phyloP scores from a whole-genome alignment of 2,888 invertebrate genomes.

The Camptogramma bilineatum region DNA sequence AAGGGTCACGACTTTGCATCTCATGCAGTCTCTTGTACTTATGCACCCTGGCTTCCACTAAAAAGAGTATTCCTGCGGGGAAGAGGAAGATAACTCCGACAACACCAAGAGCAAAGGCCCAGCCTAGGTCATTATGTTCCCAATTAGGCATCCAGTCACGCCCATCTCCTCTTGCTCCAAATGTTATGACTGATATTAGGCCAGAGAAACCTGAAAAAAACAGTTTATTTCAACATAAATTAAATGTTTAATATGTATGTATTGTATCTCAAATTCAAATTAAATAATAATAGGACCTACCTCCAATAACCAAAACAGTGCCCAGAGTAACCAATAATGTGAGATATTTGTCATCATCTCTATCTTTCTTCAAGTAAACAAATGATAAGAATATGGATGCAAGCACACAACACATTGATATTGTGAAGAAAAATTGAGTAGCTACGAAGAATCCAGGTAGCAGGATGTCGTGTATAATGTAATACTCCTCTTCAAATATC shows the following conservation, averaged over 20 bases:
- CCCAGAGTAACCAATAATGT: constrained; percentile 91
- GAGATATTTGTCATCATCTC: constrained; percentile 91
- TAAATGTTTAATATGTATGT: too few species aligned
- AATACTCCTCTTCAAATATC: constrained; percentile 98
- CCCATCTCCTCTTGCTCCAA: constrained; percentile 95
- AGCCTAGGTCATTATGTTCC: constrained; percentile 97
- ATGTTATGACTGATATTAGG: constrained; percentile 93
- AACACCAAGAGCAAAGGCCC: constrained; percentile 96
- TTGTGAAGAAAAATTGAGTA: constrained; percentile 96
- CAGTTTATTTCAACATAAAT: neutral
- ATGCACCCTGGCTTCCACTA: constrained; percentile 93
- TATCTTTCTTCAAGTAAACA: constrained; percentile 90
- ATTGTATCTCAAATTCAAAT: neutral
- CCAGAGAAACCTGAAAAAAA: constrained; percentile 89
- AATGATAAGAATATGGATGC: constrained; percentile 90
- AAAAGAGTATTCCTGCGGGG: constrained; percentile 91
- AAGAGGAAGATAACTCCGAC: constrained; percentile 91
- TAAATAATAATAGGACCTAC: constrained; percentile 59
- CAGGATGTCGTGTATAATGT: constrained; percentile 95
- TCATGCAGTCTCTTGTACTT: constrained; percentile 90
- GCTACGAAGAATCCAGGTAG: constrained; percentile 96
- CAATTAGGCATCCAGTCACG: constrained; percentile 98
- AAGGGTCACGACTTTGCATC: constrained; percentile 88
- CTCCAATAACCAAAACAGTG: constrained; percentile 89
- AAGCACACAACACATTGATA: constrained; percentile 93